A percentile compares a stretch with the other conserved stretches of the same genome.
Evolutionary conservation across 2,113 vertebrate species (phyloP).

Genomic region (Pseudopodoces humilis): DNA sequence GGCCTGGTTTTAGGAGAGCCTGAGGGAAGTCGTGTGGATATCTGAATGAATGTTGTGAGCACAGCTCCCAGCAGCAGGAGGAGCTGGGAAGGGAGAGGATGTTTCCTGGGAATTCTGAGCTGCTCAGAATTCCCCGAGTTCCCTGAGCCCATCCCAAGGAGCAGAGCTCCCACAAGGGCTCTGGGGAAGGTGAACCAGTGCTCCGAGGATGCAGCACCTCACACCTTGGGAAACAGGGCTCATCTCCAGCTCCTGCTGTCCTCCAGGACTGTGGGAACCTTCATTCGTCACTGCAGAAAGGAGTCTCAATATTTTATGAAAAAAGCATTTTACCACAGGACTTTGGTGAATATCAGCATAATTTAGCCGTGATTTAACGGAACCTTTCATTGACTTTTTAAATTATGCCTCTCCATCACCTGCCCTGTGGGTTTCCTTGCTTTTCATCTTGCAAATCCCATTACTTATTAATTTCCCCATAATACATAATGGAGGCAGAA

Average conservation of each 20-base stretch:
- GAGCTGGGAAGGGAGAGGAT: neutral
- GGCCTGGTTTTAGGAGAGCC: neutral
- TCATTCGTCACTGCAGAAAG: constrained; percentile 58
- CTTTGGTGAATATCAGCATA: constrained; percentile 63
- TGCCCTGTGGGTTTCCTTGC: constrained; percentile 71
- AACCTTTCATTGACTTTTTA: constrained; percentile 76
- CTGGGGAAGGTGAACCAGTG: accelerated
- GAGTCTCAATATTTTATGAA: constrained; percentile 74
- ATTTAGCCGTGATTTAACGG: constrained; percentile 75
- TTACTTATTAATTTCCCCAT: constrained; percentile 75
- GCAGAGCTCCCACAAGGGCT: neutral
- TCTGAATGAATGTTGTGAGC: neutral
- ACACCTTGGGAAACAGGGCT: neutral
- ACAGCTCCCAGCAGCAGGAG: neutral
- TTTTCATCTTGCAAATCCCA: constrained; percentile 71
- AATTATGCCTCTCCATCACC: constrained; percentile 74
- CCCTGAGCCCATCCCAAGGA: neutral
- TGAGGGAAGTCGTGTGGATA: accelerated
- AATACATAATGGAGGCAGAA: constrained; percentile 63
- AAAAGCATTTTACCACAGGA: constrained; percentile 54
- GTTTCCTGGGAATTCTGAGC: neutral
- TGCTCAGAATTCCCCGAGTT: neutral
- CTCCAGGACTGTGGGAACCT: neutral
- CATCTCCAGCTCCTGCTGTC: neutral
- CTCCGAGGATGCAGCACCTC: neutral